A percentile compares a stretch with the other conserved stretches of the same genome.
phyloP scores from a whole-genome alignment of 2,888 invertebrate species.

The Aethes cnicana region DNA sequence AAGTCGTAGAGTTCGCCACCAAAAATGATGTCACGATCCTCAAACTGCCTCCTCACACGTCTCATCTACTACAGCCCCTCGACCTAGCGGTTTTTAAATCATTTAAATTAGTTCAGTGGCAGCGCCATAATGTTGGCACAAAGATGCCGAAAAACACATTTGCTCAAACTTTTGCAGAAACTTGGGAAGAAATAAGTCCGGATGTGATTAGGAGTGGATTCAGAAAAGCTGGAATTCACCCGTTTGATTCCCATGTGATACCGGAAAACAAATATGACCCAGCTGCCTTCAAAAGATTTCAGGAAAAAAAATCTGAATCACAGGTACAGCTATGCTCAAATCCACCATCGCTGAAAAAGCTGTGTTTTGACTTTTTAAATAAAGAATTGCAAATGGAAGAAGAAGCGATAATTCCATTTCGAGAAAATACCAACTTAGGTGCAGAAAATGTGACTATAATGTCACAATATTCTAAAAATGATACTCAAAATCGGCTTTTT shows the following conservation, averaged over 20 bases:
- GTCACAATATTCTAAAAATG: conserved; percentile 5
- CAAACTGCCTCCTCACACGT: conserved; percentile 46
- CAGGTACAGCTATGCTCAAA: background rate
- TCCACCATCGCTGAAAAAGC: conserved; percentile 12
- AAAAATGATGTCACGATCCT: conserved; percentile 36
- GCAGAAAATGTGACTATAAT: background rate
- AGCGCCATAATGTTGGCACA: conserved; percentile 35
- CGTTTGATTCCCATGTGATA: conserved; percentile 20
- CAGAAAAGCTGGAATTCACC: conserved; percentile 36
- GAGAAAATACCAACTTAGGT: background rate
- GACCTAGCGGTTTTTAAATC: conserved; percentile 43
- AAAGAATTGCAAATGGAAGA: conserved; percentile 8
- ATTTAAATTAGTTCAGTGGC: conserved; percentile 38
- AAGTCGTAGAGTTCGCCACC: conserved; percentile 28
- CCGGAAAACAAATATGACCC: conserved; percentile 22
- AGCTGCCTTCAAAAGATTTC: conserved; percentile 16
- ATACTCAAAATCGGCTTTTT: conserved; percentile 8
- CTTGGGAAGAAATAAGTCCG: conserved; percentile 25
- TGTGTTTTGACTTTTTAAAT: conserved; percentile 18
- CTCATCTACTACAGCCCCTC: conserved; percentile 43
- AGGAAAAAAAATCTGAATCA: conserved; percentile 8
- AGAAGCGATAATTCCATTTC: background rate
- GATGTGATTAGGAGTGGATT: conserved; percentile 35
- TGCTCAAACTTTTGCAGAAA: conserved; percentile 24
- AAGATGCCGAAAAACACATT: conserved; percentile 34